phyloP scores from a whole-genome alignment of 2,113 vertebrate genomes.

The Silurus asotus region DNA sequence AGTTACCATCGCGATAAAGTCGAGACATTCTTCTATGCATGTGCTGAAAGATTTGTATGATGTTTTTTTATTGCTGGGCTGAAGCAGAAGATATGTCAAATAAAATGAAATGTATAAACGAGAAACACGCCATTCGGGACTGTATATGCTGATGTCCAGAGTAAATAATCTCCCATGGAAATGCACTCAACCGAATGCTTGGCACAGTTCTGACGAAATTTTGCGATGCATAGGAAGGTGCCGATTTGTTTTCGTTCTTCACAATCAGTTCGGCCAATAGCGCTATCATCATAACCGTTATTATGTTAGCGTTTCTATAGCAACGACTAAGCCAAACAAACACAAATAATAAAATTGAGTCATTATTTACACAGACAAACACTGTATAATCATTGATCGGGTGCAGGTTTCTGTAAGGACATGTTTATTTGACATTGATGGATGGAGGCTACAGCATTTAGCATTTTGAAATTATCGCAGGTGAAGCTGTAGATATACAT shows the following conservation, averaged over 20 bases:
- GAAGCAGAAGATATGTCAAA: background rate
- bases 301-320: background rate
- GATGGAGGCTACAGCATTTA: no score
- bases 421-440: no score
- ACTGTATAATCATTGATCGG: background rate
- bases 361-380: background rate
- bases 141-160: background rate
- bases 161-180: background rate
- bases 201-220: background rate
- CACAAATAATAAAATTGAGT: background rate
- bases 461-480: no score
- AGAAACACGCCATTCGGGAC: background rate
- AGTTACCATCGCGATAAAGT: slow-evolving; percentile 27
- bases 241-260: no score
- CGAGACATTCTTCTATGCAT: background rate
- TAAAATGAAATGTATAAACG: background rate
- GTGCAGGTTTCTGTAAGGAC: background rate
- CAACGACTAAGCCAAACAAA: background rate
- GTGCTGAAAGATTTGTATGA: slow-evolving; percentile 10
- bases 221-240: background rate
- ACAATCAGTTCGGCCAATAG: background rate
- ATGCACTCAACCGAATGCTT: background rate
- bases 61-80: background rate
- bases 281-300: no score
- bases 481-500: background rate